Percentiles rank a stretch among this genome's conserved stretches.
Conservation (phyloP, 2,888 invertebrate genomes). For the Hesperia comma region DNA sequence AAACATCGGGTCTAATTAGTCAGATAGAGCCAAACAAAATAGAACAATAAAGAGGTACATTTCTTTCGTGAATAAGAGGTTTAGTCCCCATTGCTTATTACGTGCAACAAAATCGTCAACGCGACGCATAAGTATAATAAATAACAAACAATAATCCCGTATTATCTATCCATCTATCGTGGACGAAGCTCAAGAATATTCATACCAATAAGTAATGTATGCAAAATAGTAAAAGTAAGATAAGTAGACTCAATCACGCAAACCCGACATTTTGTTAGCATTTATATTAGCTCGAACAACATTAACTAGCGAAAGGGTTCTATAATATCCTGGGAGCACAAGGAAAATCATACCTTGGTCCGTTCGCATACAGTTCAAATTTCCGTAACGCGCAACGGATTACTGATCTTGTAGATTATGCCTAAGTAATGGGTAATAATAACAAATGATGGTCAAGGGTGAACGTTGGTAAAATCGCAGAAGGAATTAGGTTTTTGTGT, state of each 20-base stretch:
- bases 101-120: too few relatives aligned
- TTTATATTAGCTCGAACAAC: conserved; percentile 68
- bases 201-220: conserved; percentile 64
- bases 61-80: too few relatives aligned
- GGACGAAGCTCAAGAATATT: conserved; percentile 35
- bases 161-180: conserved; percentile 23
- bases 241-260: conserved; percentile 77
- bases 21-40: too few relatives aligned
- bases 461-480: conserved; percentile 59
- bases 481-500: conserved; percentile 53
- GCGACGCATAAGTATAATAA: too few relatives aligned
- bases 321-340: conserved; percentile 40
- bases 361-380: conserved; percentile 11
- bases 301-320: conserved; percentile 47
- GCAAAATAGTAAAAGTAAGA: conserved; percentile 76
- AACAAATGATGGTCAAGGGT: conserved; percentile 77
- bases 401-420: conserved; percentile 31
- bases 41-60: too few relatives aligned
- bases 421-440: conserved; percentile 62
- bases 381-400: conserved; percentile 1
- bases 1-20: too few relatives aligned
- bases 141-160: conserved; percentile 1
- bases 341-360: conserved; percentile 11
- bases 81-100: too few relatives aligned
- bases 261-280: conserved; percentile 80